Evolutionary conservation across 1,140 invertebrate genomes (phyloP).

Genomic region (Heliconius himera): DNA sequence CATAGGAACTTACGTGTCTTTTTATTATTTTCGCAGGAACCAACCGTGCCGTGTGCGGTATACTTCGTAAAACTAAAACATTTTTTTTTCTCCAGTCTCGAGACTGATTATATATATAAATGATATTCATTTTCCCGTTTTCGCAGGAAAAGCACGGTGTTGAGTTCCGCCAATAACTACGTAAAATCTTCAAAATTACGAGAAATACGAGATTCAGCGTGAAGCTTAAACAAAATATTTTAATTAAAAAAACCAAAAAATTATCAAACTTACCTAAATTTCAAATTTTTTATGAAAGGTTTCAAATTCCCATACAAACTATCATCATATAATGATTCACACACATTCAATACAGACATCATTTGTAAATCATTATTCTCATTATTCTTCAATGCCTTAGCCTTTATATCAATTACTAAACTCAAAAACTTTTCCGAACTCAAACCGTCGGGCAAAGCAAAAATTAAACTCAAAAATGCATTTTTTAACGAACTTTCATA

Average conservation of each 20-base stretch:
- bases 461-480: constrained; percentile 66
- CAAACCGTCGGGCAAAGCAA: constrained; percentile 48
- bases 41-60: too few species aligned
- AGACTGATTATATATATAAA: too few species aligned
- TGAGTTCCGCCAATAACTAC: too few species aligned
- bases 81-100: too few species aligned
- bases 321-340: constrained; percentile 42
- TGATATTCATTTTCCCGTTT: too few species aligned
- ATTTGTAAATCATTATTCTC: constrained; percentile 50
- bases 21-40: too few species aligned
- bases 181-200: too few species aligned
- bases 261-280: constrained; percentile 57
- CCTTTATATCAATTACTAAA: constrained; percentile 70
- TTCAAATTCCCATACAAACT: constrained; percentile 60
- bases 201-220: neutral
- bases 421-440: constrained; percentile 64
- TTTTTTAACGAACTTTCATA: constrained; percentile 56
- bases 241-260: too few species aligned
- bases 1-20: too few species aligned
- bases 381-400: constrained; percentile 55
- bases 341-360: constrained; percentile 53
- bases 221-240: constrained; percentile 17
- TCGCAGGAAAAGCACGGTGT: too few species aligned
- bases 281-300: constrained; percentile 52
- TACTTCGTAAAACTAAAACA: too few species aligned